Evolutionary conservation across 2,888 invertebrate species (phyloP).

Genomic region (Cerceris ruficornis): DNA sequence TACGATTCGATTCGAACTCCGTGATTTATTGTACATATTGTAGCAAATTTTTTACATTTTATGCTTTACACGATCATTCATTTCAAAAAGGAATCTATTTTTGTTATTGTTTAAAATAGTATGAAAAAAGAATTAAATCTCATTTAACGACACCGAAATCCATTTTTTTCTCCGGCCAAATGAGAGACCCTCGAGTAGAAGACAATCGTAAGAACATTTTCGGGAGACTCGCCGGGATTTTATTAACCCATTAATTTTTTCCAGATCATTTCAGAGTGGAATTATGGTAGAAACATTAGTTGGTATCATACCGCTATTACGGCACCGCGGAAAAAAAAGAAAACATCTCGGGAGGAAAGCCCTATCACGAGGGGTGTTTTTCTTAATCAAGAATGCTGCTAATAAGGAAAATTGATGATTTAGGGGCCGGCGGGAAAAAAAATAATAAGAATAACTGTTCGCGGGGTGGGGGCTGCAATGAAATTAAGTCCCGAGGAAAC

Average conservation of each 20-base stretch:
- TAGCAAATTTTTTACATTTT: neutral
- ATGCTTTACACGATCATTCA: no score
- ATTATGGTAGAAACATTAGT: slow-evolving; percentile 18
- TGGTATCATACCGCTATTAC: slow-evolving; percentile 30
- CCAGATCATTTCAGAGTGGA: slow-evolving; percentile 43
- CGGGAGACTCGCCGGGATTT: neutral
- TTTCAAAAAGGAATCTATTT: no score
- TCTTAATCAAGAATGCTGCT: slow-evolving; percentile 42
- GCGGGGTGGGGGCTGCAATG: slow-evolving; percentile 37
- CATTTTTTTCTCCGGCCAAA: neutral
- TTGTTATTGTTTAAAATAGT: no score
- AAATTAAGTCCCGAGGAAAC: slow-evolving; percentile 57
- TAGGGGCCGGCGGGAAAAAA: slow-evolving; percentile 36
- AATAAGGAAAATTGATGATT: slow-evolving; percentile 59
- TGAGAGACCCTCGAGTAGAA: neutral
- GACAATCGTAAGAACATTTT: slow-evolving; percentile 1
- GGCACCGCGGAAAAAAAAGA: slow-evolving; percentile 20
- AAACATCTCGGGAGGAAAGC: slow-evolving; percentile 19
- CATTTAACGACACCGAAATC: no score
- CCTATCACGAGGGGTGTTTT: slow-evolving; percentile 24
- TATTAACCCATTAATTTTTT: slow-evolving; percentile 51
- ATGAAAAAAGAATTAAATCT: no score
- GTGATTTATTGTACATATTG: no score
- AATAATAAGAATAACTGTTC: slow-evolving; percentile 50
- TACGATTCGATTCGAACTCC: neutral